Evolutionary conservation across 2,113 vertebrate genomes (phyloP), one percentile per base, ranked within the genome.

Genomic region (Microtus ochrogaster): DNA sequence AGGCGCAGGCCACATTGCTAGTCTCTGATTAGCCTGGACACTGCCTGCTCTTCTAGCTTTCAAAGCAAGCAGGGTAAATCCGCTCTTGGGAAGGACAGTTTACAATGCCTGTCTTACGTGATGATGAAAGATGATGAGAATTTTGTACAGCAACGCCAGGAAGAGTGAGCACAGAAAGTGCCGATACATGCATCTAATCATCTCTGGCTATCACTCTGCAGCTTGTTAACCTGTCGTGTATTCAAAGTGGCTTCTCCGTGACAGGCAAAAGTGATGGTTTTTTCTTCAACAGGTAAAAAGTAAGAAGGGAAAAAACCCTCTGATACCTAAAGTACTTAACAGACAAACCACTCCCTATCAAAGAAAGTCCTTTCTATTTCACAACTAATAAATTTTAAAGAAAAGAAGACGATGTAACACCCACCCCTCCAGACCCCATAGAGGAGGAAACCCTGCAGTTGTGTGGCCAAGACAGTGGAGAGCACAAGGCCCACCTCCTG

Each of bases 201-300:
- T 65, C 39, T 30, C 39, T 84, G 26, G 55, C 24, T 88, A 30
- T 41, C 30, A 65, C 33, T 90, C 49, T 47, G 58, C 5, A 41
- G 47, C 49, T 77, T 58, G 10, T 44, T 82, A 77, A 92, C 21
- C 91, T 28, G 7, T 24, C 21, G 33, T 44, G n/a, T 70, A n/a
- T 90, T 52, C 36, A 90, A 92, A 94, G 39, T 72, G 90, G 65
- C 55, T 81, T 94, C 81, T 90, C 26, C 55, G 63, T 68, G 92
- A 94, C 72, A 65, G 9, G 47, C 21, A 85, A 92, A 52, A 28
- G 1, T 81, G 39, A 22, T 87, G 44, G 21, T 24, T 44, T 74
- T 74, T 86, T 41, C 61, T 87, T 70, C 11, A 83, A 88, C n/a
- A 24, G 44, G 47, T 58, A 73, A 55, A 49, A 63, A 91, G 55